These are phyloP conservation scores for Mesocricetus auratus DNA, from an alignment of 2,113 vertebrate genomes.

Conservation along the genomic window DNA sequence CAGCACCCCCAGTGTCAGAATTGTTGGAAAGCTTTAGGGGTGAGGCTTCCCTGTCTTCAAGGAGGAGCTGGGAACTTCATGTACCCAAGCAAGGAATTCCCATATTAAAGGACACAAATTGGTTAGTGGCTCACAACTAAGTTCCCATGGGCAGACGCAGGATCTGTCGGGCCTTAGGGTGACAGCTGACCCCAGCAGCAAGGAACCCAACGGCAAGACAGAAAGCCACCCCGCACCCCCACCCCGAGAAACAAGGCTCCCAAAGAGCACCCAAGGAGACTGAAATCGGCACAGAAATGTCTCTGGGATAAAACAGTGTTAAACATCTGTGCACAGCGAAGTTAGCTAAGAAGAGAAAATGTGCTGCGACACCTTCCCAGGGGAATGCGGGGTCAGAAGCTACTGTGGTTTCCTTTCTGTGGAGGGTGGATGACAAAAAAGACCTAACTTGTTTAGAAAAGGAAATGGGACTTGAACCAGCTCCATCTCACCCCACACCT, in stretches of 20 bases:
- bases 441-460: neutral
- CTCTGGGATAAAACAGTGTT: neutral
- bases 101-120: neutral
- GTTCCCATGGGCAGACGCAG: neutral
- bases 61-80: neutral
- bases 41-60: neutral
- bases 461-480: constrained; percentile 33
- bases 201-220: neutral
- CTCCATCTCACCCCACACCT: neutral
- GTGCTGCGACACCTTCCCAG: rapidly evolving
- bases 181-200: neutral
- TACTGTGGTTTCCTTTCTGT: neutral
- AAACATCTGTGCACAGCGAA: neutral
- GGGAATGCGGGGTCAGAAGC: neutral
- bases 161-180: neutral
- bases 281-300: neutral
- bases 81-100: neutral
- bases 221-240: neutral
- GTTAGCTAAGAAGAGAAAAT: neutral
- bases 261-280: neutral
- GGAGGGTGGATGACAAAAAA: neutral
- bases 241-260: neutral
- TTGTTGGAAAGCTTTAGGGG: neutral
- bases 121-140: neutral
- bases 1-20: neutral